Conservation (phyloP, 1,140 invertebrate species). For the Temnothorax curvispinosus region DNA sequence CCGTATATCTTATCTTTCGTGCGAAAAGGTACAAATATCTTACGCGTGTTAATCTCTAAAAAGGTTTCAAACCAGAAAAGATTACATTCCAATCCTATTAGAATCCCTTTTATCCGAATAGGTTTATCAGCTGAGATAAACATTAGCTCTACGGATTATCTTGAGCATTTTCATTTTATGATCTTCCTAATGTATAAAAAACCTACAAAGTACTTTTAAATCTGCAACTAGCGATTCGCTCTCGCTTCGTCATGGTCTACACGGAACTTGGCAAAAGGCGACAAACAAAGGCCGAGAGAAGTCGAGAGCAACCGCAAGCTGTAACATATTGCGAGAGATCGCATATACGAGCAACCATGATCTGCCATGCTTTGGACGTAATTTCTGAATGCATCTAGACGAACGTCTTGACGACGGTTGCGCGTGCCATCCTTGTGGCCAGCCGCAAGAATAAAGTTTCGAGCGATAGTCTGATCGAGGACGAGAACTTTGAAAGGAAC, state of each 20-base stretch:
- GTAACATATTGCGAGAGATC: slow-evolving; percentile 76
- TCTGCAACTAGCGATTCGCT: slow-evolving; percentile 41
- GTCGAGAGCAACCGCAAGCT: slow-evolving; percentile 71
- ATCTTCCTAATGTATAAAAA: slow-evolving; percentile 51
- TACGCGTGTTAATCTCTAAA: not conserved
- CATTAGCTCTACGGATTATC: not conserved
- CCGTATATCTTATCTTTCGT: slow-evolving; percentile 7
- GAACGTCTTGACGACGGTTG: slow-evolving; percentile 51
- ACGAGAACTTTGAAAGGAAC: slow-evolving; percentile 20
- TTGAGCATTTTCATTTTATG: slow-evolving; percentile 9
- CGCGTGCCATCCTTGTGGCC: slow-evolving; percentile 67
- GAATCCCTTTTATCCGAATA: not conserved
- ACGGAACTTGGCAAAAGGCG: slow-evolving; percentile 46
- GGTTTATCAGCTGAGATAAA: not conserved
- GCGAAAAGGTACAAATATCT: slow-evolving; percentile 13
- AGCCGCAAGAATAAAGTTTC: slow-evolving; percentile 61
- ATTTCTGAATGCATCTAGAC: slow-evolving; percentile 68
- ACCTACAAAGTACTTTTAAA: not conserved
- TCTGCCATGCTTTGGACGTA: slow-evolving; percentile 59
- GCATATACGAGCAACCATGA: slow-evolving; percentile 71
- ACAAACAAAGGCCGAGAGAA: slow-evolving; percentile 43
- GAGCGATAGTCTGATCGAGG: slow-evolving; percentile 25
- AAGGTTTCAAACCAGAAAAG: not conserved
- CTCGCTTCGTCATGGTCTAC: slow-evolving; percentile 61
- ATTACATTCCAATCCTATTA: slow-evolving; percentile 15